Evolutionary conservation across 2,888 invertebrate species (phyloP).

Genomic region (Sphaeridia pumilis): DNA sequence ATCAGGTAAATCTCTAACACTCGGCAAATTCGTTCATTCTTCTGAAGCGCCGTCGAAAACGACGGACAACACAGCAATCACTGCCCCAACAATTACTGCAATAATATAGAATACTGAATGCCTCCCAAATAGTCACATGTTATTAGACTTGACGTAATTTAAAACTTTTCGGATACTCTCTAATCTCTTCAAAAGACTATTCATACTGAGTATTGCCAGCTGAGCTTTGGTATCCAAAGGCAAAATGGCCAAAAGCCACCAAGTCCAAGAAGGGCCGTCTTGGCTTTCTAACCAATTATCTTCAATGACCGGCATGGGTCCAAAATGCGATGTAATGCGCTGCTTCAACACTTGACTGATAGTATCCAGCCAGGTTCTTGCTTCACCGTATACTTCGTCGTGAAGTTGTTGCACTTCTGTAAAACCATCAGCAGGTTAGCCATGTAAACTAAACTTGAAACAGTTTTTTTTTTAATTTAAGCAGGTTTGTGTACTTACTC

Average conservation of each 20-base stretch:
- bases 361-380: constrained; percentile 58
- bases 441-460: too few relatives aligned
- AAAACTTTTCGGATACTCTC: constrained; percentile 39
- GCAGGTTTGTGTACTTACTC: constrained; percentile 36
- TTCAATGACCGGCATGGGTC: constrained; percentile 59
- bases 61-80: constrained; percentile 9
- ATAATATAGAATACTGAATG: constrained; percentile 14
- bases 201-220: constrained; percentile 66
- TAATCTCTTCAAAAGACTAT: constrained; percentile 67
- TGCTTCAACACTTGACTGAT: constrained; percentile 51
- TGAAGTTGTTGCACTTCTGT: constrained; percentile 36
- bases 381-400: constrained; percentile 45
- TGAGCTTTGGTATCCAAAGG: constrained; percentile 68
- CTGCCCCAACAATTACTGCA: constrained; percentile 7
- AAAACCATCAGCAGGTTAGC: too few relatives aligned
- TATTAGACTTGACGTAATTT: constrained; percentile 23
- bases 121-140: constrained; percentile 17
- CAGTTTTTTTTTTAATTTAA: constrained; percentile 2
- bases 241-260: constrained; percentile 81
- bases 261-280: constrained; percentile 79
- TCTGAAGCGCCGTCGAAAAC: constrained; percentile 10
- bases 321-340: constrained; percentile 68
- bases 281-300: constrained; percentile 54
- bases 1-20: too few relatives aligned
- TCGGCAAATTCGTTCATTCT: too few relatives aligned